These are phyloP conservation scores for Chromoteleia sp. DNA, from an alignment of 2,888 invertebrate species.

Conservation along the genomic window DNA sequence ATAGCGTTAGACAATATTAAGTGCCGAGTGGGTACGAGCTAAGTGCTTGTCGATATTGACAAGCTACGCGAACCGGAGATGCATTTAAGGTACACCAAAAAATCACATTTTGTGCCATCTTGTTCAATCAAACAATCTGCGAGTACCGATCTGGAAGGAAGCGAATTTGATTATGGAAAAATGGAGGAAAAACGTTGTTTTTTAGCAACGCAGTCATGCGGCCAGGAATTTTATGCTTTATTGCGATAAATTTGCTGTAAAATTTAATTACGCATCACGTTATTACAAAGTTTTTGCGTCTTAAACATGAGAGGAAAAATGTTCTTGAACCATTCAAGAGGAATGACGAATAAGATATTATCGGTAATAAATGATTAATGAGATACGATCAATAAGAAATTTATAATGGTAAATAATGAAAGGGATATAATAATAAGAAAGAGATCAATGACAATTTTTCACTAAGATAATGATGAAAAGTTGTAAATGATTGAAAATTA, in stretches of 20 bases:
- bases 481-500: too few relatives aligned
- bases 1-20: constrained; percentile 53
- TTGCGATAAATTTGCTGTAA: constrained; percentile 4
- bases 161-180: constrained; percentile 33
- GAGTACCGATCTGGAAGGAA: constrained; percentile 28
- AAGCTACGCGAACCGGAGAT: constrained; percentile 48
- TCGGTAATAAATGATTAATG: too few relatives aligned
- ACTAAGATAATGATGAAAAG: too few relatives aligned
- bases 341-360: too few relatives aligned
- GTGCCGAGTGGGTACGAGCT: constrained; percentile 37
- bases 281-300: background rate
- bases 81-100: constrained; percentile 60
- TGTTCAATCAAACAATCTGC: constrained; percentile 47
- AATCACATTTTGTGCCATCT: constrained; percentile 54
- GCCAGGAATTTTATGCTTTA: background rate
- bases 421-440: too few relatives aligned
- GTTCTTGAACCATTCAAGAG: background rate
- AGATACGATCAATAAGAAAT: too few relatives aligned
- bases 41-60: constrained; percentile 65
- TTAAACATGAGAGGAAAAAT: too few relatives aligned
- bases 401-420: too few relatives aligned
- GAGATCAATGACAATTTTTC: too few relatives aligned
- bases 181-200: constrained; percentile 3
- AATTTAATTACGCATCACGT: constrained; percentile 10
- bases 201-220: constrained; percentile 9